Percentiles rank a stretch among this genome's conserved stretches.
Evolutionary conservation across 2,113 vertebrate species (phyloP).

Genomic region (Tragulus kanchil): DNA sequence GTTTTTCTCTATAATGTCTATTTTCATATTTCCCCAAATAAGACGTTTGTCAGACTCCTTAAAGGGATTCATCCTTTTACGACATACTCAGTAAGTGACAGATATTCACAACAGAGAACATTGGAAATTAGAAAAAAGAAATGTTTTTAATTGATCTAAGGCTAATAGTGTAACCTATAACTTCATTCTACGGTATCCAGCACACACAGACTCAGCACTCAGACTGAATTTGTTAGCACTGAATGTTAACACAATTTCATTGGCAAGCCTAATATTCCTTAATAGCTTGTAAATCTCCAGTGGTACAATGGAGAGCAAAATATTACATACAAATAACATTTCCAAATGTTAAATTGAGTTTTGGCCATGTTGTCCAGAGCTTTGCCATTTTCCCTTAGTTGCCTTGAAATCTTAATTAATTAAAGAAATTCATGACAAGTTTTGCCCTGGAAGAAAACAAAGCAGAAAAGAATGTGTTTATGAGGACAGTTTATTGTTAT

Average conservation of each 20-base stretch:
- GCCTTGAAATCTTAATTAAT: conserved; percentile 66
- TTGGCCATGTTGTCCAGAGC: neutral
- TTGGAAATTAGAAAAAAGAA: conserved; percentile 32
- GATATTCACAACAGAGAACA: neutral
- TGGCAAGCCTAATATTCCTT: conserved; percentile 49
- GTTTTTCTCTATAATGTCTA: neutral
- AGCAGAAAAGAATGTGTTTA: conserved; percentile 13
- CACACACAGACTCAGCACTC: neutral
- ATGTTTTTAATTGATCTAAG: neutral
- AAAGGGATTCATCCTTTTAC: conserved; percentile 33
- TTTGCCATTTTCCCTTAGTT: conserved; percentile 1
- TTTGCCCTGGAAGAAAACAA: conserved; percentile 23
- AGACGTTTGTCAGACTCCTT: conserved; percentile 10
- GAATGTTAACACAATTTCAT: conserved; percentile 35
- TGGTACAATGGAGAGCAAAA: conserved; percentile 13
- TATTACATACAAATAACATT: conserved; percentile 49
- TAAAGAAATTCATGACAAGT: conserved; percentile 32
- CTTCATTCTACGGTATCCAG: neutral
- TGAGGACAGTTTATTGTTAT: conserved; percentile 34
- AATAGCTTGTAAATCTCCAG: conserved; percentile 62
- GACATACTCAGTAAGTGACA: neutral
- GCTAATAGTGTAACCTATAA: neutral
- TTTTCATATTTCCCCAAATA: neutral
- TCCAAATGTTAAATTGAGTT: conserved; percentile 58
- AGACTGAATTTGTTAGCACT: conserved; percentile 33